These are phyloP conservation scores for Anguilla japonica DNA, from an alignment of 2,113 vertebrate genomes.

Conservation along the genomic window DNA sequence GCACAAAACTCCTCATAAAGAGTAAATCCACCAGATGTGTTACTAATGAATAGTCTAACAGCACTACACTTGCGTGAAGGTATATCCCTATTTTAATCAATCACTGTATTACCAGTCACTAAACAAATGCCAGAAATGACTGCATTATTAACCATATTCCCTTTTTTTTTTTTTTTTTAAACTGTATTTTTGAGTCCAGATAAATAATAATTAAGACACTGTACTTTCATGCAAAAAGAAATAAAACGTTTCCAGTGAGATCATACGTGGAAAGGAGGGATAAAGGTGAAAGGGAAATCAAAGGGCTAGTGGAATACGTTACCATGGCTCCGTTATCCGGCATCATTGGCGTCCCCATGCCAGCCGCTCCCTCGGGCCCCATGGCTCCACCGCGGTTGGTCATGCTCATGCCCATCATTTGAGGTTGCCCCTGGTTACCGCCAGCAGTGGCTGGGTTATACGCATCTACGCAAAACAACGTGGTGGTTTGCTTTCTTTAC, in stretches of 20 bases:
- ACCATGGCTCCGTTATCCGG: slow-evolving; percentile 96
- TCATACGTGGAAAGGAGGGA: not conserved
- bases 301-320: slow-evolving; percentile 76
- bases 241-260: not conserved
- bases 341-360: slow-evolving; percentile 87
- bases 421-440: slow-evolving; percentile 89
- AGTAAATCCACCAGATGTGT: not conserved
- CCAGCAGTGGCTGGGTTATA: slow-evolving; percentile 91
- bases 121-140: not conserved
- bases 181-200: not conserved
- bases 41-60: not conserved
- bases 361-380: slow-evolving; percentile 87
- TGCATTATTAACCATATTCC: not conserved
- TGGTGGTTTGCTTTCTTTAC: slow-evolving; percentile 51
- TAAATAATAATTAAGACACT: not conserved
- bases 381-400: slow-evolving; percentile 89
- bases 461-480: slow-evolving; percentile 95
- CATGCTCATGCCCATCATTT: slow-evolving; percentile 95
- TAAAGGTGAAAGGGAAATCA: slow-evolving; percentile 28
- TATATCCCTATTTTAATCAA: not conserved
- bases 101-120: too few species aligned
- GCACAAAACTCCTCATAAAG: not conserved
- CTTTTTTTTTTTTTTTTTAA: not conserved
- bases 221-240: slow-evolving; percentile 26
- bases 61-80: slow-evolving; percentile 15